Evolutionary conservation across 92 coral and sea anemone species (phyloP).

Genomic region (Chrysogorgia sp.): DNA sequence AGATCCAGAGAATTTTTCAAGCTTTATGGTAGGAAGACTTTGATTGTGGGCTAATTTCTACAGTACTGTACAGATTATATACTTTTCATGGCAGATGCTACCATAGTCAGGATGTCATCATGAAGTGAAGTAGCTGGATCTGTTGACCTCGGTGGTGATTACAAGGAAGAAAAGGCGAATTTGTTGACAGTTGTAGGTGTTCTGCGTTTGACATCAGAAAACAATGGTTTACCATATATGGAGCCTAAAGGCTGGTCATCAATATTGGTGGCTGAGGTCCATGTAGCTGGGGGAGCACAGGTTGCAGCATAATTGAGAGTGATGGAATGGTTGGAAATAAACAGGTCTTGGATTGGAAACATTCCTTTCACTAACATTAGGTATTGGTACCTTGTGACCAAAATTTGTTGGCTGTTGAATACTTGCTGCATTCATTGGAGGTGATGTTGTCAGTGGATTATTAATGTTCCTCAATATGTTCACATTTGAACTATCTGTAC

Average conservation of each 20-base stretch:
- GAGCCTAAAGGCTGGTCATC: neutral
- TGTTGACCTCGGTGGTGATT: constrained; percentile 2
- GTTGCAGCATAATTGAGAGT: neutral
- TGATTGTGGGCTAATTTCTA: constrained; percentile 38
- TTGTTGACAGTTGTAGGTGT: neutral
- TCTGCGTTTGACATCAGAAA: neutral
- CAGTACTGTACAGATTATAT: constrained; percentile 18
- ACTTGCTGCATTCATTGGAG: constrained; percentile 10
- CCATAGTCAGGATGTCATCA: constrained; percentile 9
- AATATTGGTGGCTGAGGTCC: neutral
- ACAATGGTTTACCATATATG: neutral
- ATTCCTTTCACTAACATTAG: neutral
- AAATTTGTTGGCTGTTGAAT: neutral
- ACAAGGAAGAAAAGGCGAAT: neutral
- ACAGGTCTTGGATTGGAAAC: neutral
- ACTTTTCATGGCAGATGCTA: constrained; percentile 22
- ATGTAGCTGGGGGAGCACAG: neutral
- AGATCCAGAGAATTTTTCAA: constrained; percentile 43
- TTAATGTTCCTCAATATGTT: constrained; percentile 1
- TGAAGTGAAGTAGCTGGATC: neutral
- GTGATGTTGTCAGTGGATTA: neutral
- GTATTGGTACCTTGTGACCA: neutral
- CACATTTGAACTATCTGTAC: neutral
- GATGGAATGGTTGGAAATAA: neutral
- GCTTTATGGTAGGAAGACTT: constrained; percentile 56